Base-by-base conservation (phyloP, 35 echinoderm and acorn worm genomes). In the Lytechinus variegatus region DNA sequence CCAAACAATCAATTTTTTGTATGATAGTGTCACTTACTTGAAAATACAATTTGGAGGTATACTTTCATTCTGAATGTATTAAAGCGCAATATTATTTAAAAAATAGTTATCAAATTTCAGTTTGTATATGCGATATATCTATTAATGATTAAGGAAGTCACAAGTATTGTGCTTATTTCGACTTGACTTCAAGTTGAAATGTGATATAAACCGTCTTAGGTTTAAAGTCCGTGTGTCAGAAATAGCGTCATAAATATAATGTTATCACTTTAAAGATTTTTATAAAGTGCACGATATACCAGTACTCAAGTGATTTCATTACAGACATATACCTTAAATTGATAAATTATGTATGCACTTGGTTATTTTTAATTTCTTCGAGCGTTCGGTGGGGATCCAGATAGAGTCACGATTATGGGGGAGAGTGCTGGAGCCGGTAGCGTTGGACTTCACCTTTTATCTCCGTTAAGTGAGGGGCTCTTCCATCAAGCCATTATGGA, bases 401-500 rank as follows among this genome's bases (percentile, higher is more conserved):
- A 91, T 21, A 97, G 55, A 54, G 95, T 98, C 9, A 97, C 97
- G 4, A 97, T 98, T 6, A 96, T 96, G 91, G 97, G 97, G 6
- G 95, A 96, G 86, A 97, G 96, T 95, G 97, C 97, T 9, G 97
- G 97, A 16, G 92, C 96, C 33, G 94, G 61, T 27, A 95, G 94
- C 16, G 72, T 95, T 27, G 13, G 94, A 56, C 55, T 97, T 13
- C 97, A 98, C 44, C 61, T 98, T 52, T 54, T 98, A 53, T 98
- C 97, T 0, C 96, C 96, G 5, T 53, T 95, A 4, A 97, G 96
- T 53, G 54, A 29, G n/a, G 95, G 95, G 11, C 94, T 97, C 33
- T 98, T 97, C 87, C 56, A 95, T 66, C 96, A 94, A 54, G 96
- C 96, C 60, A 98, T 98, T 51, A 96, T 98, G 95, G 86, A 98